Conservation (phyloP, 2,113 vertebrate genomes). For the Austrofundulus limnaeus region DNA sequence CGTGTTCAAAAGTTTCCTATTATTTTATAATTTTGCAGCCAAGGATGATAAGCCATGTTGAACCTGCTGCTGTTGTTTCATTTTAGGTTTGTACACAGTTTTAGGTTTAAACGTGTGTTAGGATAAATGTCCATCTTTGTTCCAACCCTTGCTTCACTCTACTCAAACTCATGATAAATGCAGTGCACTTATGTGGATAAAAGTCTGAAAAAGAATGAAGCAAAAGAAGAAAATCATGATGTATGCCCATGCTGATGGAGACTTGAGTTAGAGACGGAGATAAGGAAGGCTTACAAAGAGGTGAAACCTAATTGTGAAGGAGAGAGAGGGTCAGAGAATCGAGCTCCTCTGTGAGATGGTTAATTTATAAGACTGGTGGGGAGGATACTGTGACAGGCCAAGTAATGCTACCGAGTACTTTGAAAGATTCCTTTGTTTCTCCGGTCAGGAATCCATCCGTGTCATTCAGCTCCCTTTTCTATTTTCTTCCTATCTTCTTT, state of each 20-base stretch:
- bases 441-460: constrained; percentile 56
- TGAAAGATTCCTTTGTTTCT: constrained; percentile 69
- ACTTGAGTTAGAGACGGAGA: constrained; percentile 54
- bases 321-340: constrained; percentile 55
- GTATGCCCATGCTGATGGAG: constrained; percentile 60
- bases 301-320: constrained; percentile 69
- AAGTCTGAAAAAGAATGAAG: constrained; percentile 48
- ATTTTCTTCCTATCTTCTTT: constrained; percentile 42
- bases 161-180: constrained; percentile 48
- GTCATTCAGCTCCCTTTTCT: constrained; percentile 52
- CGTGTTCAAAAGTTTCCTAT: neutral
- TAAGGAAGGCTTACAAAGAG: constrained; percentile 61
- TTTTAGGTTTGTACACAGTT: too few relatives aligned
- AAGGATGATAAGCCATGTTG: neutral
- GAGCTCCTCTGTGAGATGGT: constrained; percentile 67
- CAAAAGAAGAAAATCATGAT: constrained; percentile 51
- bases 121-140: constrained; percentile 15
- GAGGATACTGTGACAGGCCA: constrained; percentile 67
- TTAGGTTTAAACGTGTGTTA: neutral
- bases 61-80: neutral
- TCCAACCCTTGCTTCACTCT: constrained; percentile 17
- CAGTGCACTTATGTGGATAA: constrained; percentile 33
- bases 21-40: too few relatives aligned
- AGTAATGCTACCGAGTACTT: constrained; percentile 70
- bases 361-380: constrained; percentile 73